Evolutionary conservation across 2,888 invertebrate species (phyloP), one percentile per base, ranked within the genome.

Genomic region (Drosophila colorata): DNA sequence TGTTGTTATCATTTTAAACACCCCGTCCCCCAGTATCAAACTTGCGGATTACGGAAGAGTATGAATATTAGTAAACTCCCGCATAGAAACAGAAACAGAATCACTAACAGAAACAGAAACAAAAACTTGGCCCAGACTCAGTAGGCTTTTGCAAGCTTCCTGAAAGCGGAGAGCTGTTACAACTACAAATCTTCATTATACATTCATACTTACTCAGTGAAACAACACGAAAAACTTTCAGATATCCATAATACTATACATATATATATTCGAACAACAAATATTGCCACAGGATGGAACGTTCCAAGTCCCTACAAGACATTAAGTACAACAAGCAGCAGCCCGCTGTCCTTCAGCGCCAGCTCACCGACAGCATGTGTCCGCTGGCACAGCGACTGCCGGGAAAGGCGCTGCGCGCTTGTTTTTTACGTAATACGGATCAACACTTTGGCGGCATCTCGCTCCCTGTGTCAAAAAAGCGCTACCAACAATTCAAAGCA

Each of bases 391-490:
- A 18, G 1, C 41, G 28, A 0, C n/a, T 14, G 14, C 18, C 63
- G 1, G 20, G 25, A 1, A 72, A 56, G 25, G 67, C 74, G 1
- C 7, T 53, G 9, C 58, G 71, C 0, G 57, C 35, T 6, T 78
- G 67, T 11, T 65, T 78, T 9, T 33, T 79, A 7, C 71, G 74
- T 0, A 80, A 80, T 23, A 33, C 23, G n/a, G 48, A 80, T 25
- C 14, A 5, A 1, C 25, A 57, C 20, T 80, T 80, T 14, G 20
- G 38, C 0, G 81, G 80, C 1, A 20, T 80, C 4, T 35, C 16
- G 2, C 1, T 78, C 0, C 25, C 68, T 0, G 43, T 78, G 0
- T 78, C 65, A 1, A 61, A 41, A 7, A 48, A 31, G 2, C 38
- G 37, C 7, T 74, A 58, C 11, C 35, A 43, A 0, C 2, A n/a